These are phyloP conservation scores for Episyrphus balteatus DNA, from an alignment of 1,140 invertebrate species.

Conservation along the genomic window DNA sequence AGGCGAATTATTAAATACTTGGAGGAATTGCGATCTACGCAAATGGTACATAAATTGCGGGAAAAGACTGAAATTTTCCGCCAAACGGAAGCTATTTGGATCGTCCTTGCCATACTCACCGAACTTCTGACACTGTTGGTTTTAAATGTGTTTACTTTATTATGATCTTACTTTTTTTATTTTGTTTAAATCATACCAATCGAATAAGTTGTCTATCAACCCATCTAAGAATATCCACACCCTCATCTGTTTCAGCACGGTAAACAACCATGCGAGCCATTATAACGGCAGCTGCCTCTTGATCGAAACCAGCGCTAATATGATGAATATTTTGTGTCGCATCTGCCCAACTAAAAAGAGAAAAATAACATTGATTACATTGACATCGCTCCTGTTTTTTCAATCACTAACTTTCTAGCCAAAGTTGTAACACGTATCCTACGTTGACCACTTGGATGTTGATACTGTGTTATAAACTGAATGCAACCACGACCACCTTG, in stretches of 20 bases:
- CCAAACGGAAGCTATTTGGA: constrained; percentile 88
- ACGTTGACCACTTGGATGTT: constrained; percentile 92
- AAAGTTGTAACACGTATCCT: constrained; percentile 94
- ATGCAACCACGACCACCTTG: constrained; percentile 93
- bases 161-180: background rate
- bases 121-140: constrained; percentile 97
- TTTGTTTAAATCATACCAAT: constrained; percentile 51
- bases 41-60: constrained; percentile 99
- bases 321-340: constrained; percentile 67
- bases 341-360: constrained; percentile 61
- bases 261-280: constrained; percentile 96
- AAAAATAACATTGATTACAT: constrained; percentile 3
- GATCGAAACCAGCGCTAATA: constrained; percentile 89
- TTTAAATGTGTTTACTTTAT: no score
- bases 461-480: constrained; percentile 98
- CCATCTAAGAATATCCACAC: constrained; percentile 95
- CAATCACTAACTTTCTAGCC: constrained; percentile 73
- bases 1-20: constrained; percentile 99
- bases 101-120: constrained; percentile 97
- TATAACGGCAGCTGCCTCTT: constrained; percentile 92
- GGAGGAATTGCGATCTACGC: constrained; percentile 94
- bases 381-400: background rate
- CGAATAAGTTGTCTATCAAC: constrained; percentile 95
- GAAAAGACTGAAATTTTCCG: constrained; percentile 95
- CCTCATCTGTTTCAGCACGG: constrained; percentile 90